phyloP scores from a whole-genome alignment of 2,888 invertebrate genomes.

The Lycia hirtaria region DNA sequence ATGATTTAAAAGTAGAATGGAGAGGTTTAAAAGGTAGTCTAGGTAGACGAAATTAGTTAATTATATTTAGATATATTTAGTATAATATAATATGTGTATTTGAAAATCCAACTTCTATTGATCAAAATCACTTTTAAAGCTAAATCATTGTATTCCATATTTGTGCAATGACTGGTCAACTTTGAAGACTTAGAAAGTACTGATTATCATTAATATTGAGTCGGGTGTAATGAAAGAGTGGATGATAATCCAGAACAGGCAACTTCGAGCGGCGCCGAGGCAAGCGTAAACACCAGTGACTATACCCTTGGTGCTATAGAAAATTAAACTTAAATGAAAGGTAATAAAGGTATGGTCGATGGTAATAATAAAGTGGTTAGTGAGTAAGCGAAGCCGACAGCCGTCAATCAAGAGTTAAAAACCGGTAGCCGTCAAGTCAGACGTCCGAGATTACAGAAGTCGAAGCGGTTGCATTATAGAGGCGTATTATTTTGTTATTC shows the following conservation, averaged over 20 bases:
- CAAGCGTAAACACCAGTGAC: constrained; percentile 60
- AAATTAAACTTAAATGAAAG: constrained; percentile 44
- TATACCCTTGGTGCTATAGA: constrained; percentile 23
- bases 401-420: constrained; percentile 84
- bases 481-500: constrained; percentile 42
- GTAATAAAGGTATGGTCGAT: constrained; percentile 37
- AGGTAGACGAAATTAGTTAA: too few relatives aligned
- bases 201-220: constrained; percentile 82
- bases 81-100: too few relatives aligned
- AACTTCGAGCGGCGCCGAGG: constrained; percentile 79
- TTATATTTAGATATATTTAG: too few relatives aligned
- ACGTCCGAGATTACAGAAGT: constrained; percentile 78
- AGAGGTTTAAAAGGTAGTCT: too few relatives aligned
- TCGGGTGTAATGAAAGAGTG: constrained; percentile 82
- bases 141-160: constrained; percentile 16
- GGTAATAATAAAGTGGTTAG: constrained; percentile 50
- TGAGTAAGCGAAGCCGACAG: constrained; percentile 80
- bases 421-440: constrained; percentile 82
- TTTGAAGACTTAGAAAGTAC: constrained; percentile 60
- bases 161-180: constrained; percentile 50
- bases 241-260: constrained; percentile 82
- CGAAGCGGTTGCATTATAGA: constrained; percentile 60
- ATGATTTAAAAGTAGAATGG: too few relatives aligned
- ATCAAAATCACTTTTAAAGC: too few relatives aligned
- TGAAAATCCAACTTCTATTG: too few relatives aligned